Base-by-base conservation (phyloP, 2,888 invertebrate genomes). In the Drosophila emarginata region DNA sequence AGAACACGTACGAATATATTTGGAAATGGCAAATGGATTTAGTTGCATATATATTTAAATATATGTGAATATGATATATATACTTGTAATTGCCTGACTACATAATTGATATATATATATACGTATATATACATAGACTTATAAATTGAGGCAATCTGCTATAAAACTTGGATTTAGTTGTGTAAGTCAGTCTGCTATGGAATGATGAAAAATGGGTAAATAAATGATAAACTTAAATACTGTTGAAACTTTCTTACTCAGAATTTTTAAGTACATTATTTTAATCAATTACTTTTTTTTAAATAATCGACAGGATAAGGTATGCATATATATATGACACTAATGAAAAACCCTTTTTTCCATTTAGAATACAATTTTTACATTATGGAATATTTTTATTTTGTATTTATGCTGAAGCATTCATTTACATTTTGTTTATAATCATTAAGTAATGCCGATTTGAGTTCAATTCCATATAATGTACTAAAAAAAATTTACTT, bases 131-230 rank as follows among this genome's bases (percentile, higher is more conserved):
- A 45, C 45, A 11, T 45, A 45, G 40, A 18, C 40, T 11, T 45
- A 18, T 45, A 18, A 36, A 15, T 54, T 54, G 36, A 15, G 15
- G 15, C n/a, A 36, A 54, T 2, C 28, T 36, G 28, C 28, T 54
- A 12, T 5, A 54, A 36, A 54, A 54, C 45, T 21, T 45, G 18
- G 28, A 53, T 28, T 14, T 36, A 28, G 36, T 54, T 26, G n/a
- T 61, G 7, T 56, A 23, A 51, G 14, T 32, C 15, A 28, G 51
- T 37, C 18, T 57, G 40, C 28, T 23, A 21, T 56, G 23, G 28
- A 53, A 28, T 66, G 28, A 61, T n/a, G n/a, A 54, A 52, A 54
- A 54, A 28, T 52, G 52, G 52, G 52, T 52, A 26, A 52, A 52
- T 52, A 52, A 52, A 52, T 52, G 26, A 52, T 52, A 26, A 26